Evolutionary conservation across 1,140 invertebrate species (phyloP), one percentile per base, ranked within the genome.

Genomic region (Drosophila burlai): DNA sequence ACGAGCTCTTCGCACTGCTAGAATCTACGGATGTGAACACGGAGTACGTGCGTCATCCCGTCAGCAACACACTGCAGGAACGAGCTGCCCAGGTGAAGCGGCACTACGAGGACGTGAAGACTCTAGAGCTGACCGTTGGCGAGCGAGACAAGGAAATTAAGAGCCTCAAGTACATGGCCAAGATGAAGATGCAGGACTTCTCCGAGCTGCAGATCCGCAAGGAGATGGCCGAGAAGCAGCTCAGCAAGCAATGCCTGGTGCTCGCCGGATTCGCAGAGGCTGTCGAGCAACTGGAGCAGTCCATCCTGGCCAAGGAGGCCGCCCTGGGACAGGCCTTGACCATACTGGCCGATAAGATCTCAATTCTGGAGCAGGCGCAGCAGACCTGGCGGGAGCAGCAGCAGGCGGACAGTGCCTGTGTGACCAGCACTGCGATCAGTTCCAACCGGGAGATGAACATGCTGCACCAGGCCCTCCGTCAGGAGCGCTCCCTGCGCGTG

Each of bases 121-220:
- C 96, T 16, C 93, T 98, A 26, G 95, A 95, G 46, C 95, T 95
- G 72, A 97, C 97, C 91, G 93, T 99, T 46, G 97, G 98, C 91
- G 95, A 96, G 46, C 97, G 97, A 80, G 98, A 99, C 75, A 96
- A 96, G 26, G 97, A 99, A 84, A 96, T 99, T 72, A 95, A 97
- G 65, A 97, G 99, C 82, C 93, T 98, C 1, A 96, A 96, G 93
- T 95, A 97, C 83, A 94, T 95, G 29, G 92, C 99, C 6, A 97
- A 98, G 93, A 94, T 94, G 26, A 99, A 99, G 94, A 97, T 98
- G 94, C 98, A 99, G 90, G 98, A 99, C 93, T 92, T 98, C 42
- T 98, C 97, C 42, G 97, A 99, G 93, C 97, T 98, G 95, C 96
- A 96, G 76, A 96, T 99, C 34, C 94, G 98, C 15, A 96, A 98